These are phyloP conservation scores for Dicentrarchus labrax DNA, from an alignment of 2,113 vertebrate genomes.

Conservation along the genomic window DNA sequence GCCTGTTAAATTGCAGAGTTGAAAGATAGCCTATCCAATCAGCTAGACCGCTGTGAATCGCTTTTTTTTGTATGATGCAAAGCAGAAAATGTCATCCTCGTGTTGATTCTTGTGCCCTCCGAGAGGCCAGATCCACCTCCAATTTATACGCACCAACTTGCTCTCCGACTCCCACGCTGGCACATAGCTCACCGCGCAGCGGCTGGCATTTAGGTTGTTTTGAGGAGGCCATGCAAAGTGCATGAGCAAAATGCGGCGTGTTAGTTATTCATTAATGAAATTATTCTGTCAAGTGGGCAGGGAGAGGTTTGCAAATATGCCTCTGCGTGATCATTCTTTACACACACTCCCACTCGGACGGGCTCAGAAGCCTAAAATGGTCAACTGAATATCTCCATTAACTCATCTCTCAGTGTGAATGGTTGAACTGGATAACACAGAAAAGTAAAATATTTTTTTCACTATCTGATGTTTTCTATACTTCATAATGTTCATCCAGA, in stretches of 20 bases:
- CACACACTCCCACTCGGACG: conserved; percentile 12
- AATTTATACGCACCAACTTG: conserved; percentile 41
- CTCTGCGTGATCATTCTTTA: conserved; percentile 21
- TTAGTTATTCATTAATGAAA: conserved; percentile 53
- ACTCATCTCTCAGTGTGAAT: neutral
- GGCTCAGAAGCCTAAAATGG: neutral
- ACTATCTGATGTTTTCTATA: neutral
- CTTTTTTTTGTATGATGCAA: conserved; percentile 54
- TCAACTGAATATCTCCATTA: conserved; percentile 5
- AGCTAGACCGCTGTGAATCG: conserved; percentile 24
- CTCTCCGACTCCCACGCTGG: conserved; percentile 29
- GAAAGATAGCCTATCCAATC: conserved; percentile 54
- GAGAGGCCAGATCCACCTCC: conserved; percentile 37
- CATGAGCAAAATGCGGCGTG: conserved; percentile 12
- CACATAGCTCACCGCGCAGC: neutral
- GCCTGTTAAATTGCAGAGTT: conserved; percentile 50
- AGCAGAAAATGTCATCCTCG: conserved; percentile 58
- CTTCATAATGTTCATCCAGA: neutral
- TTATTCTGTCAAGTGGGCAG: conserved; percentile 29
- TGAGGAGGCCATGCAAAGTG: conserved; percentile 36
- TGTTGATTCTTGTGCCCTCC: conserved; percentile 28
- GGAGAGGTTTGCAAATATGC: conserved; percentile 47
- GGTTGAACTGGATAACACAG: neutral
- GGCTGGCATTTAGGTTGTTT: conserved; percentile 40
- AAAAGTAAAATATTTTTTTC: neutral